Percentiles rank a stretch among this genome's conserved stretches.
phyloP scores from a whole-genome alignment of 2,113 vertebrate genomes.

The Symphodus melops region DNA sequence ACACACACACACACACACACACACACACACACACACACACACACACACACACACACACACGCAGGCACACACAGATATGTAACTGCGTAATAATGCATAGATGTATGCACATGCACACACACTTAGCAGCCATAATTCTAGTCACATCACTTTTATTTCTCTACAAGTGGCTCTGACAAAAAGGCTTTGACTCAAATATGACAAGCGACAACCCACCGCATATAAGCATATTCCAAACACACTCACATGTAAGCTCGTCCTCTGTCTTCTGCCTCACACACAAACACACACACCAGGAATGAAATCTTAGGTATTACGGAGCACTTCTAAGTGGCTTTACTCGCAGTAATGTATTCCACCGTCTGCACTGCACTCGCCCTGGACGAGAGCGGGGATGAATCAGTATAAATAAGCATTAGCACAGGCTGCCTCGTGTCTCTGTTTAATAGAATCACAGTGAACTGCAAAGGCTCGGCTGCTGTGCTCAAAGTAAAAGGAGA shows the following conservation, averaged over 20 bases:
- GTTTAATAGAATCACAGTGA: conserved; percentile 50
- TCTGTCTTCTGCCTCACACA: not conserved
- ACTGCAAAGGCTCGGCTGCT: not conserved
- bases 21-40: too few species aligned
- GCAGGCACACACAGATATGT: not conserved
- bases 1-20: conserved; percentile 4
- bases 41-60: conserved; percentile 5
- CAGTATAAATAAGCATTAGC: conserved; percentile 32
- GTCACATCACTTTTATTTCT: not conserved
- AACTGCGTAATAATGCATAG: not conserved
- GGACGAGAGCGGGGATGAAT: conserved; percentile 44
- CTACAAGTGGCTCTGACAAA: not conserved
- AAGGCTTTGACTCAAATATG: not conserved
- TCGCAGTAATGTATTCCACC: conserved; percentile 45
- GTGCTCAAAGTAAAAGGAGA: not conserved
- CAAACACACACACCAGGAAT: conserved; percentile 21
- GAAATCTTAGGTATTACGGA: conserved; percentile 22
- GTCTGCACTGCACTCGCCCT: conserved; percentile 20
- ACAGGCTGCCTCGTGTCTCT: conserved; percentile 30
- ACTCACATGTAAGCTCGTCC: not conserved
- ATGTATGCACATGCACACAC: conserved; percentile 5
- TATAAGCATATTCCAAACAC: not conserved
- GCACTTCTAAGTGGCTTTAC: conserved; percentile 56
- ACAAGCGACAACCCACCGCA: not conserved
- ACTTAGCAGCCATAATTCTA: conserved; percentile 1